phyloP scores from a whole-genome alignment of 1,140 invertebrate genomes.

The Macrotrachela quadricornifera region DNA sequence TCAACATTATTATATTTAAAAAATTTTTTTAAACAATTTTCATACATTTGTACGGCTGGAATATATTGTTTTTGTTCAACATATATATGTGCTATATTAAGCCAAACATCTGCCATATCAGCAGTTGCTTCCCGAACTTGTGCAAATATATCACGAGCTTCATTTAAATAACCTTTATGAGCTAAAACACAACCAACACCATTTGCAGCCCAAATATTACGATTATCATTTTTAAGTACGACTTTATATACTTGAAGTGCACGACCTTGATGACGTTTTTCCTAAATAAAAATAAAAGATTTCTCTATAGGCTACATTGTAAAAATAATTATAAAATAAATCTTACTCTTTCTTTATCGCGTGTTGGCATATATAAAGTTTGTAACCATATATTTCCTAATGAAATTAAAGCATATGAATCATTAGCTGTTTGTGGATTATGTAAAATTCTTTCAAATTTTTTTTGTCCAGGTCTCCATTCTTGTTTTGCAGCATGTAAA shows the following conservation, averaged over 20 bases:
- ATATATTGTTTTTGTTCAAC: conserved; percentile 93
- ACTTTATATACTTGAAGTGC: conserved; percentile 81
- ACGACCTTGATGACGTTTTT: conserved; percentile 78
- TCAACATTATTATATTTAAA: conserved; percentile 79
- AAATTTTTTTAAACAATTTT: conserved; percentile 94
- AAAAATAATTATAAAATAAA: background rate
- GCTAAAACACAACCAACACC: conserved; percentile 53
- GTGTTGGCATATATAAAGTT: conserved; percentile 77
- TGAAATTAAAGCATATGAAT: conserved; percentile 85
- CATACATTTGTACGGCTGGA: conserved; percentile 98
- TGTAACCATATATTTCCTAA: conserved; percentile 95
- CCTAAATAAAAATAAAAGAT: conserved; percentile 26
- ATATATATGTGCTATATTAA: conserved; percentile 97
- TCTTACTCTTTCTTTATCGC: conserved; percentile 38
- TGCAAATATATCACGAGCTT: conserved; percentile 91
- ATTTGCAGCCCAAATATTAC: conserved; percentile 96
- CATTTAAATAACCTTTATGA: conserved; percentile 59
- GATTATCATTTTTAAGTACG: conserved; percentile 68
- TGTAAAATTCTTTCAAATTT: conserved; percentile 94
- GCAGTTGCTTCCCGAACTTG: conserved; percentile 91
- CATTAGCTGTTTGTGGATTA: conserved; percentile 45
- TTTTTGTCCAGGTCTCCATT: conserved; percentile 92
- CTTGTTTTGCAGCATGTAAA: conserved; percentile 83
- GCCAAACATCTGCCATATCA: conserved; percentile 95
- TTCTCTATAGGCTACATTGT: background rate